These are phyloP conservation scores for Teinopalpus imperialis DNA, from an alignment of 2,888 invertebrate species.

Conservation along the genomic window DNA sequence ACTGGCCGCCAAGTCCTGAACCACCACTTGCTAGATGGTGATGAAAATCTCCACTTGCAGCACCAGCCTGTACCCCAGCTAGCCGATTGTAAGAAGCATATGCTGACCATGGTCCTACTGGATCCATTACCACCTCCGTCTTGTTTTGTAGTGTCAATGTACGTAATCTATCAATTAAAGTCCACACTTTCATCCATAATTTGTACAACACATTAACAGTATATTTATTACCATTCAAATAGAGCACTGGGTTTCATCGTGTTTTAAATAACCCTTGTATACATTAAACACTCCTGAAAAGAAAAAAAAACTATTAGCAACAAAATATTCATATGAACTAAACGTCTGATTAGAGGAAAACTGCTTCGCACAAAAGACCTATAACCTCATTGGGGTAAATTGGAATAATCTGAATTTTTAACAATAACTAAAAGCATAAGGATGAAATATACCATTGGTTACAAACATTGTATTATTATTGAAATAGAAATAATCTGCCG, in stretches of 20 bases:
- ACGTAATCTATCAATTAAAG: slow-evolving; percentile 73
- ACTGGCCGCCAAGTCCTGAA: slow-evolving; percentile 75
- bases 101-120: slow-evolving; percentile 93
- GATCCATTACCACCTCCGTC: slow-evolving; percentile 89
- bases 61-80: slow-evolving; percentile 86
- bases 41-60: slow-evolving; percentile 86
- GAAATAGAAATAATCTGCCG: slow-evolving; percentile 67
- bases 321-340: slow-evolving; percentile 12
- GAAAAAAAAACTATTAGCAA: slow-evolving; percentile 48
- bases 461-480: slow-evolving; percentile 34
- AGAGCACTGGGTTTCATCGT: slow-evolving; percentile 62
- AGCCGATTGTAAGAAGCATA: slow-evolving; percentile 92
- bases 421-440: not conserved
- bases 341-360: slow-evolving; percentile 6
- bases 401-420: slow-evolving; percentile 1
- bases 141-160: slow-evolving; percentile 64
- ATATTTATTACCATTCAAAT: slow-evolving; percentile 59
- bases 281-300: slow-evolving; percentile 68
- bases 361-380: slow-evolving; percentile 12
- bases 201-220: slow-evolving; percentile 62
- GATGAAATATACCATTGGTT: slow-evolving; percentile 15
- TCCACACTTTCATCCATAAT: slow-evolving; percentile 81
- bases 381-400: not conserved
- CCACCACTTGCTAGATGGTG: slow-evolving; percentile 84
- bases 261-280: slow-evolving; percentile 49